Percentiles rank a stretch among this genome's conserved stretches.
Conservation (phyloP, 1,140 invertebrate species). For the Pseudomyrmex gracilis region DNA sequence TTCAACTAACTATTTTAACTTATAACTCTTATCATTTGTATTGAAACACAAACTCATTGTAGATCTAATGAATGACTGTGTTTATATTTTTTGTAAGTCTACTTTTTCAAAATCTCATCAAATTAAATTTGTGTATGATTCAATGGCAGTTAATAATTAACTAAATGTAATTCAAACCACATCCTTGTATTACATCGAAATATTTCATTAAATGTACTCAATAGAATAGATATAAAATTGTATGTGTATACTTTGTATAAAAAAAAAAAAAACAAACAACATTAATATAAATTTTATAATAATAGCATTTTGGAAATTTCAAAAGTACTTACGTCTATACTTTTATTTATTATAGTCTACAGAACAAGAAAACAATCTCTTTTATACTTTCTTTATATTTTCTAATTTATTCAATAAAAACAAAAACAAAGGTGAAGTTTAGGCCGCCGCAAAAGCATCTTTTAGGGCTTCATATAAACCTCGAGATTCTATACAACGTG, state of each 20-base stretch:
- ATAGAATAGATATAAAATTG: not conserved
- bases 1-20: constrained; percentile 49
- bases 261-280: constrained; percentile 6
- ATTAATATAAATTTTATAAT: not conserved
- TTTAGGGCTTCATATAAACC: too few species aligned
- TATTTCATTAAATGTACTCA: constrained; percentile 17
- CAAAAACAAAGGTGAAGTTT: too few species aligned
- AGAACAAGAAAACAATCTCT: too few species aligned
- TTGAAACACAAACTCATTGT: not conserved
- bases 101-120: not conserved
- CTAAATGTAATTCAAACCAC: not conserved
- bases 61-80: not conserved
- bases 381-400: too few species aligned
- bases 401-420: too few species aligned
- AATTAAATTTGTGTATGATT: constrained; percentile 2
- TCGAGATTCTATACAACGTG: too few species aligned
- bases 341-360: too few species aligned
- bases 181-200: not conserved
- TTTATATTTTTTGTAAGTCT: constrained; percentile 46
- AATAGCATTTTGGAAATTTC: not conserved
- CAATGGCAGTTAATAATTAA: constrained; percentile 27
- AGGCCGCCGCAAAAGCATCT: too few species aligned
- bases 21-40: constrained; percentile 54
- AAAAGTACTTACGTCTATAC: too few species aligned
- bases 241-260: constrained; percentile 38